Conservation (phyloP, 2,113 vertebrate genomes). For the Albula glossodonta region DNA sequence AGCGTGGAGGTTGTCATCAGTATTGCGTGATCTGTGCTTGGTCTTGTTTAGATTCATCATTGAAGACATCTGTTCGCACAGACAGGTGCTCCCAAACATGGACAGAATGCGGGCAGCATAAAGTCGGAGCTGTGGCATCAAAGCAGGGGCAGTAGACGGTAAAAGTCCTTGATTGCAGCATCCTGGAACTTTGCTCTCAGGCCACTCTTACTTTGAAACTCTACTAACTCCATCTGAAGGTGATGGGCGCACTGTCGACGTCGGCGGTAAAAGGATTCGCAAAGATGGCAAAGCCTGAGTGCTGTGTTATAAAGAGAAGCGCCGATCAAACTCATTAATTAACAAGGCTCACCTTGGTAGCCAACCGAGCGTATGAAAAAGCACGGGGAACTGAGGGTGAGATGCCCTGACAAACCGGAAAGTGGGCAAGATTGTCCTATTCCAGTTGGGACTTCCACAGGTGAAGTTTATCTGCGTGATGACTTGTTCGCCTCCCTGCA, state of each 20-base stretch:
- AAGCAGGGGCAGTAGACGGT: conserved; percentile 36
- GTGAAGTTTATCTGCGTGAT: conserved; percentile 31
- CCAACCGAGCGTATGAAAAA: conserved; percentile 40
- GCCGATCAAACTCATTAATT: conserved; percentile 37
- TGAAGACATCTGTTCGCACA: conserved; percentile 17
- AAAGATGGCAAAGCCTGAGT: conserved; percentile 41
- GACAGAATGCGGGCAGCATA: too few species aligned
- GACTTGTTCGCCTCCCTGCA: conserved; percentile 41
- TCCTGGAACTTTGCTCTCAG: conserved; percentile 43
- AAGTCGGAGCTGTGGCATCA: not conserved
- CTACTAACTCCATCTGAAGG: conserved; percentile 43
- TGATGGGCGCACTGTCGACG: conserved; percentile 30
- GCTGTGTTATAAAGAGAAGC: conserved; percentile 30
- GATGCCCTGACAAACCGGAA: conserved; percentile 42
- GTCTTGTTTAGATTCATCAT: conserved; percentile 14
- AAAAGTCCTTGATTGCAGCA: conserved; percentile 44
- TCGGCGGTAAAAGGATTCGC: conserved; percentile 41
- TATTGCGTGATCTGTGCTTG: conserved; percentile 12
- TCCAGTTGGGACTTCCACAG: conserved; percentile 33
- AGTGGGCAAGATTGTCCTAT: conserved; percentile 40
- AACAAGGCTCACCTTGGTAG: conserved; percentile 41
- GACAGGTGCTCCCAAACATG: conserved; percentile 4
- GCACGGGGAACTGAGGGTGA: conserved; percentile 31
- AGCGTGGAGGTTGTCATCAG: not conserved
- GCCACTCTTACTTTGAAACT: conserved; percentile 41